A percentile compares a stretch with the other conserved stretches of the same genome.
phyloP scores from a whole-genome alignment of 2,113 vertebrate species.

The Nannospalax galili region DNA sequence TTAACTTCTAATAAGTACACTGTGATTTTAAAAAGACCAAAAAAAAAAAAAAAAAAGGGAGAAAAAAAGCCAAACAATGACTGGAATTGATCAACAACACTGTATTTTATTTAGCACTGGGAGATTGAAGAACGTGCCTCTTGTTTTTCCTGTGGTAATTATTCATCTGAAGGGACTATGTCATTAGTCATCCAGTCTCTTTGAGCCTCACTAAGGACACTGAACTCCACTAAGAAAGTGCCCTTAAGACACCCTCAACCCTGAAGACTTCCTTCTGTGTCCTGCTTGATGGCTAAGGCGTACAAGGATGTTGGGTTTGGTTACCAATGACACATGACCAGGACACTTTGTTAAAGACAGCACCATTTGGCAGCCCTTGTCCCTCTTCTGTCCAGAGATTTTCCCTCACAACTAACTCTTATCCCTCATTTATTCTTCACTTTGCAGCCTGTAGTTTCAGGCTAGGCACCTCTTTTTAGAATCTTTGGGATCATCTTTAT shows the following conservation, averaged over 20 bases:
- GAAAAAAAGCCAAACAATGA: background rate
- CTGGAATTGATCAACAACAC: background rate
- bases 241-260: slow-evolving; percentile 11
- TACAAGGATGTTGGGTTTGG: background rate
- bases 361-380: background rate
- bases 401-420: background rate
- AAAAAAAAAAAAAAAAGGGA: background rate
- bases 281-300: background rate
- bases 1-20: slow-evolving; percentile 61
- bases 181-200: background rate
- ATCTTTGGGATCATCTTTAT: background rate
- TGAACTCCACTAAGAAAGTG: background rate
- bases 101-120: background rate
- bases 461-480: background rate
- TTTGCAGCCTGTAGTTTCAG: background rate
- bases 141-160: slow-evolving; percentile 56
- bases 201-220: slow-evolving; percentile 24
- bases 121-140: slow-evolving; percentile 24
- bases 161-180: slow-evolving; percentile 16
- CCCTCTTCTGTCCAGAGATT: background rate
- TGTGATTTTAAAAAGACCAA: background rate
- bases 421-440: background rate
- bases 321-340: background rate
- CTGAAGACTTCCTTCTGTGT: background rate
- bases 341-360: background rate